phyloP scores from a whole-genome alignment of 2,113 vertebrate species.

The Nerophis ophidion region DNA sequence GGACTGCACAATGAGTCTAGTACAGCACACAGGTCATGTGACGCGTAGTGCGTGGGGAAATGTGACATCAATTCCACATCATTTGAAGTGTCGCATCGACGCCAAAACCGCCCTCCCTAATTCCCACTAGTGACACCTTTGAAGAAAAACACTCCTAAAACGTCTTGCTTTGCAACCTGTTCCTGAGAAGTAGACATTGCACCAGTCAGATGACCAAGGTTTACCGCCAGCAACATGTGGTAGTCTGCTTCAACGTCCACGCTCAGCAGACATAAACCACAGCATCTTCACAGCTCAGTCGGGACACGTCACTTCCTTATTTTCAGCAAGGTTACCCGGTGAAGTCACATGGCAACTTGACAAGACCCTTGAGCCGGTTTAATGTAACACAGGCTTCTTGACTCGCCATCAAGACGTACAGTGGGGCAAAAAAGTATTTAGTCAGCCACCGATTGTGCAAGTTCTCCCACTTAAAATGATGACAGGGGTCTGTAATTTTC shows the following conservation, averaged over 20 bases:
- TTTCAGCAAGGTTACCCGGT: conserved; percentile 11
- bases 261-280: conserved; percentile 15
- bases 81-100: no score
- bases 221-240: conserved; percentile 11
- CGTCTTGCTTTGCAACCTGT: background rate
- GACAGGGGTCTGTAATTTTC: no score
- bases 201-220: conserved; percentile 16
- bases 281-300: conserved; percentile 1
- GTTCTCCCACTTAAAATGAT: no score
- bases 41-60: background rate
- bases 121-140: background rate
- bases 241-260: conserved; percentile 2
- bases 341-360: conserved; percentile 18
- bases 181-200: background rate
- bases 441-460: no score
- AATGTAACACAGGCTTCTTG: background rate
- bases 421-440: no score
- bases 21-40: conserved; percentile 9
- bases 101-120: background rate
- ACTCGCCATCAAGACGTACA: conserved; percentile 8
- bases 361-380: background rate
- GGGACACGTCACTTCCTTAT: conserved; percentile 1
- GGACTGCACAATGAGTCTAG: conserved; percentile 14
- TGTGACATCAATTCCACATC: background rate
- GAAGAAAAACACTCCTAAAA: background rate